phyloP scores from a whole-genome alignment of 1,140 invertebrate genomes.

The Drosophila takahashii region DNA sequence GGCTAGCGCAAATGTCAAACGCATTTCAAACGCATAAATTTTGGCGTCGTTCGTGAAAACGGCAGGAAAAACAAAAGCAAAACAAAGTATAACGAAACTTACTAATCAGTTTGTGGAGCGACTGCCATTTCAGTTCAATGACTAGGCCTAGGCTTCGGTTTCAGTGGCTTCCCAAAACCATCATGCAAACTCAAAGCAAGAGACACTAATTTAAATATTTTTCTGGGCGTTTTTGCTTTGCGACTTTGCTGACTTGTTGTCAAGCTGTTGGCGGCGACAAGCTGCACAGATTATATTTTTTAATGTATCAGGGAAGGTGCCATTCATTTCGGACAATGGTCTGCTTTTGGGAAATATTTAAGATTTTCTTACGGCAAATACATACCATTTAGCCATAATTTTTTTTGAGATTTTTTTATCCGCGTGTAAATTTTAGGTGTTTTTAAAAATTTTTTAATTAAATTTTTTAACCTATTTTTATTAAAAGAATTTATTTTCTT shows the following conservation, averaged over 20 bases:
- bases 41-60: constrained; percentile 31
- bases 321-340: constrained; percentile 6
- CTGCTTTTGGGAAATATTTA: neutral
- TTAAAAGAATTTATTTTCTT: no score
- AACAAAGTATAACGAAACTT: constrained; percentile 15
- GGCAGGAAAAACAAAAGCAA: neutral
- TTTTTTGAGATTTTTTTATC: no score
- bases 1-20: constrained; percentile 60
- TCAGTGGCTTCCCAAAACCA: constrained; percentile 11
- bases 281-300: constrained; percentile 32
- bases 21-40: constrained; percentile 64
- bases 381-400: no score
- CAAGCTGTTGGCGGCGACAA: constrained; percentile 16
- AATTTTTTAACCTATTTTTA: no score
- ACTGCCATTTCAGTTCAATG: constrained; percentile 57
- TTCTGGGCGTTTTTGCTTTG: constrained; percentile 1
- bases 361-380: no score
- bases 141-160: constrained; percentile 44
- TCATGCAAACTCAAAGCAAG: neutral
- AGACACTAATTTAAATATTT: constrained; percentile 41
- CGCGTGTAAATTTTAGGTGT: no score
- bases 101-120: constrained; percentile 51
- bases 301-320: constrained; percentile 38
- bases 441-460: no score
- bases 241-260: constrained; percentile 53